Evolutionary conservation across 2,797 vertebrate genomes (phyloP).

Genomic region (Halcyon leucocephala): DNA sequence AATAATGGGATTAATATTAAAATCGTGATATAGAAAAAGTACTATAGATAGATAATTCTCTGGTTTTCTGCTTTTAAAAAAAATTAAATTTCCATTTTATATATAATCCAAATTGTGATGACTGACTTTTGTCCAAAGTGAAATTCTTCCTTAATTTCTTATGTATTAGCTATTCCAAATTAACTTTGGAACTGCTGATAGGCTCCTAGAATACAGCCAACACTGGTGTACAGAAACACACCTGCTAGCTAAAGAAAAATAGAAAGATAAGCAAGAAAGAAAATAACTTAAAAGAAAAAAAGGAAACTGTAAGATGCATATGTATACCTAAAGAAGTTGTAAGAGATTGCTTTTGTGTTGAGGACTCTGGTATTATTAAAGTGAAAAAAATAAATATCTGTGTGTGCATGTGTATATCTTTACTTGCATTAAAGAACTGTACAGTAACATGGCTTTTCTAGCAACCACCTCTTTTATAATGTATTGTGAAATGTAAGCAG

Average conservation of each 20-base stretch:
- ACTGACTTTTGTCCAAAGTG: not conserved
- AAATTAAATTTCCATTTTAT: not conserved
- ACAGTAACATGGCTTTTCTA: not conserved
- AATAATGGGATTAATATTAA: not conserved
- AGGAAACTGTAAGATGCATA: not conserved
- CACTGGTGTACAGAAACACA: not conserved
- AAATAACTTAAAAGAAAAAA: not conserved
- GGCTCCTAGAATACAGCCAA: not conserved
- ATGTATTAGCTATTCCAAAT: not conserved
- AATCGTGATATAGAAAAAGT: not conserved
- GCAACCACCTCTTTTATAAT: not conserved
- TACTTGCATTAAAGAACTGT: not conserved
- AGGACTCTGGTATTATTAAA: not conserved
- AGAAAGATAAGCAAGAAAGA: not conserved
- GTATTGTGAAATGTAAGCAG: too few species aligned
- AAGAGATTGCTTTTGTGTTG: not conserved
- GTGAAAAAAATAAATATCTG: not conserved
- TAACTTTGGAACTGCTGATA: not conserved
- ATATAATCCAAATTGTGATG: not conserved
- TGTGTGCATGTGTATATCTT: not conserved
- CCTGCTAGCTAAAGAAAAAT: not conserved
- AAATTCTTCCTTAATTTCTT: not conserved
- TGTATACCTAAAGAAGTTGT: not conserved
- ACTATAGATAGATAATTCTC: not conserved
- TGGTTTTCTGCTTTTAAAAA: not conserved